These are phyloP conservation scores for Chaetogeoica ovagalla DNA, from an alignment of 2,888 invertebrate genomes.

Conservation along the genomic window DNA sequence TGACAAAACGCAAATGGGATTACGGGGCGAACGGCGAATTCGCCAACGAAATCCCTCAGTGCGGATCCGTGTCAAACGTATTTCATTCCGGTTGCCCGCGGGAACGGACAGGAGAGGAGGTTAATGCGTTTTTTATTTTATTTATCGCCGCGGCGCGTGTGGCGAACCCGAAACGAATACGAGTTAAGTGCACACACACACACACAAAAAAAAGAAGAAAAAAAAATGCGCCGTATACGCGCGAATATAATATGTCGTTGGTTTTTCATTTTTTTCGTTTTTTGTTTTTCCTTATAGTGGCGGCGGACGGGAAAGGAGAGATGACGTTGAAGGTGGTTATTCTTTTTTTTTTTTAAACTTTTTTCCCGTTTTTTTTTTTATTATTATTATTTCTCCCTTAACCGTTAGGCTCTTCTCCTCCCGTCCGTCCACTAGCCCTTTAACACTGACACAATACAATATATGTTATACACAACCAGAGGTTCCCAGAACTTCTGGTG, in stretches of 20 bases:
- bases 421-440: not conserved
- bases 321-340: too few relatives aligned
- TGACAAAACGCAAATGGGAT: conserved; percentile 47
- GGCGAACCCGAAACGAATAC: conserved; percentile 37
- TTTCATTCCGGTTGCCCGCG: conserved; percentile 25
- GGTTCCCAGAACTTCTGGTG: too few relatives aligned
- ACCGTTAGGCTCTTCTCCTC: not conserved
- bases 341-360: too few relatives aligned
- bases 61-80: conserved; percentile 45
- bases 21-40: conserved; percentile 26
- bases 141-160: conserved; percentile 28
- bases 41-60: conserved; percentile 39
- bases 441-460: not conserved
- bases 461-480: too few relatives aligned
- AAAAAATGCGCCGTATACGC: not conserved
- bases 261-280: not conserved
- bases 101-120: not conserved
- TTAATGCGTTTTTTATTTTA: conserved; percentile 51
- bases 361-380: too few relatives aligned
- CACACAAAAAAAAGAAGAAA: too few relatives aligned
- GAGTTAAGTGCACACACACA: conserved; percentile 41
- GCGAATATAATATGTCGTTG: not conserved
- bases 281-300: conserved; percentile 3
- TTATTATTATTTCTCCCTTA: too few relatives aligned
- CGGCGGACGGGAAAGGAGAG: too few relatives aligned